Evolutionary conservation across 2,113 vertebrate species (phyloP).

Genomic region (Arenaria interpres): DNA sequence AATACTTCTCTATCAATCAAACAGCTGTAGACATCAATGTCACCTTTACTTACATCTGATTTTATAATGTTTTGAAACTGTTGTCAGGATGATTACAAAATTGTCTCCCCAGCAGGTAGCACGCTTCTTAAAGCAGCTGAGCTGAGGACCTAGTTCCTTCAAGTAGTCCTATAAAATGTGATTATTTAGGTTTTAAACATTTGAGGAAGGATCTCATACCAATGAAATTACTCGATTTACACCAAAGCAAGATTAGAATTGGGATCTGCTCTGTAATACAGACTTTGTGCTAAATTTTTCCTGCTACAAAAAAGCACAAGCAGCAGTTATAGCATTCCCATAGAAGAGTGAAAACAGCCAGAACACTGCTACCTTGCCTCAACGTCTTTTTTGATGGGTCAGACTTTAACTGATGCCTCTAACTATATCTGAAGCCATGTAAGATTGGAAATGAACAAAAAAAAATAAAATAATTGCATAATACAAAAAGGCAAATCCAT

Average conservation of each 20-base stretch:
- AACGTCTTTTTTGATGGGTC: not conserved
- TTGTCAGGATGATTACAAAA: not conserved
- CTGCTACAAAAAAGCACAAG: not conserved
- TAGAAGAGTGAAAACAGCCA: slow-evolving; percentile 42
- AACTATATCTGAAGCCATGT: slow-evolving; percentile 23
- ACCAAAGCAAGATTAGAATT: slow-evolving; percentile 21
- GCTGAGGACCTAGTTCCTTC: not conserved
- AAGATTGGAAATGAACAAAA: slow-evolving; percentile 59
- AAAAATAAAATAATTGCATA: slow-evolving; percentile 12
- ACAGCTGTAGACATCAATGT: not conserved
- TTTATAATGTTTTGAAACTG: not conserved
- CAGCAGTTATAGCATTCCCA: not conserved
- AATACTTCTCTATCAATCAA: slow-evolving; percentile 56
- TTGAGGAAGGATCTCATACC: not conserved
- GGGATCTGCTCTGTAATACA: not conserved
- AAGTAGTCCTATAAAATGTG: not conserved
- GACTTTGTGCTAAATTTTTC: not conserved
- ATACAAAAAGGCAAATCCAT: slow-evolving; percentile 70
- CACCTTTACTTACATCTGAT: not conserved
- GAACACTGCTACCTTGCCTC: not conserved
- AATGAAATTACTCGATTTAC: not conserved
- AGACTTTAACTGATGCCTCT: not conserved
- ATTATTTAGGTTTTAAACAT: not conserved
- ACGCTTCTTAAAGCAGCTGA: not conserved
- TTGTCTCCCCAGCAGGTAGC: not conserved